Base-by-base conservation (phyloP, 2,797 vertebrate genomes). In the Sphenodon punctatus region DNA sequence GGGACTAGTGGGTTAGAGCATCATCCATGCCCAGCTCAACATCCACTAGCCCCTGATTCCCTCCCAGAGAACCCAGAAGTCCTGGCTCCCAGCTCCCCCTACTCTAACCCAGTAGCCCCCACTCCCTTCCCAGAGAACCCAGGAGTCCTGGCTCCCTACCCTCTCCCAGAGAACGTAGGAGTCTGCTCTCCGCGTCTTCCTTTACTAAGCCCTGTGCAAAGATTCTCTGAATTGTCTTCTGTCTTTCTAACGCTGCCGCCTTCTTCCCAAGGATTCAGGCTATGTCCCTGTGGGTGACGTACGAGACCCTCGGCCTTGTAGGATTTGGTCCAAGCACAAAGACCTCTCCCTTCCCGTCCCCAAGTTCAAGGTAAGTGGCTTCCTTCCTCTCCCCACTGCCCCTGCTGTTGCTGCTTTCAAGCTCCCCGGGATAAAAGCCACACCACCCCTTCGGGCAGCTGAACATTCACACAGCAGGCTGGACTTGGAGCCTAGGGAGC, bases 301-400 rank as follows among this genome's bases (percentile, higher is more conserved):
- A 66, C 97, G 97, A 68, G 98, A 98, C 82, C 97, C 98, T 32
- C 94, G 98, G 72, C 97, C 97, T 64, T 95, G 97, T 22, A 96
- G 97, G 84, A 96, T 97, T 51, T 98, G 98, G 97, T 97, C 98
- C 78, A 97, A 98, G 90, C 97, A 96, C 91, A 93, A 97, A 92
- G 98, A 99, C 74, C 91, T 98, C 87, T 96, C 97, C 41, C 94
- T 99, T 82, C 97, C 97, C 53, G 96, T 99, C 79, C 98, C 98
- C 79, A 98, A 98, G 92, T 98, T 98, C 93, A 99, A 99, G 97
- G 98, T 98, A 85, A 84, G 94, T 76, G 36, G 12, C 15, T 23
- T 48, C 5, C 5, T 58, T 45, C 12, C 72, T 74, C 12, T 56
- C 19, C n/a, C n/a, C 20, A 14, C 10, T 53, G 51, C 32, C 23